These are phyloP conservation scores for Dorcus parallelipipedus DNA, from an alignment of 2,888 invertebrate species.

Conservation along the genomic window DNA sequence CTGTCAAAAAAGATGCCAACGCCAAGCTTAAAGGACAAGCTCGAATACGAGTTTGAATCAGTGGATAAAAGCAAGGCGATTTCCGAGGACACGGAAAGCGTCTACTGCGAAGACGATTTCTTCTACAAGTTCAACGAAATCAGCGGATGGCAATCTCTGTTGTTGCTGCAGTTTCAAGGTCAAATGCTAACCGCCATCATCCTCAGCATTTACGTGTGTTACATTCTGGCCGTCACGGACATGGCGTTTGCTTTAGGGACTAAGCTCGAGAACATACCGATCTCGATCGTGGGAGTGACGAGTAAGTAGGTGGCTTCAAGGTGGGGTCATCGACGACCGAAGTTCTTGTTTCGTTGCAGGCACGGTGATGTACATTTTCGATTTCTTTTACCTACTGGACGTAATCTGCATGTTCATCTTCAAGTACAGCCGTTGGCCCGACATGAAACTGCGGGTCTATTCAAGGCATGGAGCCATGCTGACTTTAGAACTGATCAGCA, in stretches of 20 bases:
- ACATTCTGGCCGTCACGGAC: slow-evolving; percentile 3
- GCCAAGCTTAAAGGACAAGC: no score
- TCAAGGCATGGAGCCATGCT: slow-evolving; percentile 5
- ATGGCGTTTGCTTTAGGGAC: slow-evolving; percentile 13
- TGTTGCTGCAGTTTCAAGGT: slow-evolving; percentile 14
- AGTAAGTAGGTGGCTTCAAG: no score
- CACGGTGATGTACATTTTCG: slow-evolving; percentile 9
- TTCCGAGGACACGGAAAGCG: background rate
- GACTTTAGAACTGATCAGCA: slow-evolving; percentile 5
- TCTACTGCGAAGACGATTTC: background rate
- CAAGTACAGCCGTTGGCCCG: slow-evolving; percentile 10
- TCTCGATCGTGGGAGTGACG: background rate
- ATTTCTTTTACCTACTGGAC: slow-evolving; percentile 14
- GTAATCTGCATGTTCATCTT: slow-evolving; percentile 11
- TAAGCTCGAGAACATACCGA: background rate
- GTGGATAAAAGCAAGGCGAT: background rate
- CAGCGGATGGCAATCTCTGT: slow-evolving; percentile 13
- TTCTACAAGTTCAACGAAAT: slow-evolving; percentile 10
- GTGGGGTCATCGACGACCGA: no score
- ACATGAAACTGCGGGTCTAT: background rate
- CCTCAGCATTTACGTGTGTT: slow-evolving; percentile 2
- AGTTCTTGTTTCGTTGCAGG: slow-evolving; percentile 1
- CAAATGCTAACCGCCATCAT: slow-evolving; percentile 11
- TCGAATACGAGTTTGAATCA: no score
- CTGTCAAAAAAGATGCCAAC: no score